Base-by-base conservation (phyloP, 2,888 invertebrate genomes). In the Aromia moschata region DNA sequence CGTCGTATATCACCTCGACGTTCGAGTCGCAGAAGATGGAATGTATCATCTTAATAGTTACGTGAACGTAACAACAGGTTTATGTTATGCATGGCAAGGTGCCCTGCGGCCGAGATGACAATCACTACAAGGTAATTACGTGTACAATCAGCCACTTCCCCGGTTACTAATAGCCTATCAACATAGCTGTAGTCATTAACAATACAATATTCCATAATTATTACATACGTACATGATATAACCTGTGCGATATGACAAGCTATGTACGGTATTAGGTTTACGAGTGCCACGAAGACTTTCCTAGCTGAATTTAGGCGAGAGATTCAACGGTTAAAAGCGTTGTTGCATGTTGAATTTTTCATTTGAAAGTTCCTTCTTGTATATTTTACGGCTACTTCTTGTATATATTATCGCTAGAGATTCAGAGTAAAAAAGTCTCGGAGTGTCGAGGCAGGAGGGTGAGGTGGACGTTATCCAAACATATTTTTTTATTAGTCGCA, bases 101-200 rank as follows among this genome's bases (percentile, higher is more conserved):
- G 69, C 68, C 66, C 49, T 59, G 44, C 60, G 64, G 69, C 61
- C 58, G 69, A 74, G 74, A 74, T 74, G 74, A 74, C 75, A 76
- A 75, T 75, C 74, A 70, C 68, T 72, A 69, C 67, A 70, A 73
- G 70, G 73, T 73, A 76, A 76, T 76, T 76, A 76, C 70, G 70
- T 68, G 70, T 73, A 73, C 74, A 73, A 74, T 75, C 74, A 66
- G 70, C 71, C 72, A 66, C 68, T 70, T 69, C 66, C 67, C 62
- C 45, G 62, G 60, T 64, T 69, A 70, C 72, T 74, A 73, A 74
- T 74, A 76, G 71, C 70, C 72, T 73, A 74, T 75, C 75, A 74
- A 69, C 74, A 71, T 72, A 63, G 69, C 68, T 71, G 68, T 56
- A 64, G 60, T 58, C 68, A 60, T 69, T 70, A 62, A 64, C 64